Evolutionary conservation across 1,140 invertebrate genomes (phyloP), one percentile per base, ranked within the genome.

Genomic region (Tetramorium alpestre): DNA sequence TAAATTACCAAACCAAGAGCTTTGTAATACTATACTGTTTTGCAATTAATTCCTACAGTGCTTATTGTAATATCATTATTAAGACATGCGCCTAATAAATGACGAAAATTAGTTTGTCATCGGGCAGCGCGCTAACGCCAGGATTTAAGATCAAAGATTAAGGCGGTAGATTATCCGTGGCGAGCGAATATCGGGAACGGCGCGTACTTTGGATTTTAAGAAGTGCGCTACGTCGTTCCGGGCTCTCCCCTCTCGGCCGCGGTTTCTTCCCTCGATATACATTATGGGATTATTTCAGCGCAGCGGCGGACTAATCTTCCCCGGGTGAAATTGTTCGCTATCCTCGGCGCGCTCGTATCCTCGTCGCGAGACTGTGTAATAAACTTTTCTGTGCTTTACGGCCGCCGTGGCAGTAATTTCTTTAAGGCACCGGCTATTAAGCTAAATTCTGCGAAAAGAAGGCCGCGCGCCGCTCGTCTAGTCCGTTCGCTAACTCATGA

Each of bases 241-340:
- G 64, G 56, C 41, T 86, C 72, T 90, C 85, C 77, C 85, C 77
- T 33, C 38, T 41, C 80, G 81, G 77, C 11, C 80, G 44, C 62
- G 70, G 58, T 86, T 87, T 69, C 60, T 44, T 75, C 70, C 47
- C 44, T 38, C 58, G 67, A 62, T 87, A 88, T 80, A 77, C 78
- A 80, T 90, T 90, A 90, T 75, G 73, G 73, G 86, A 76, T 90
- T 90, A 90, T 90, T 88, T 88, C 67, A 86, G 58, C 75, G 47
- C 51, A 73, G 44, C 75, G 86, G 54, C 41, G 81, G 64, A 86
- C 81, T 90, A 91, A 91, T 91, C 89, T 88, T 88, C 80, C 72
- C 72, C 64, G 44, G 69, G 86, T n/a, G 47, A 88, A 90, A 90
- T 91, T 90, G 82, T 88, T 84, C 64, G 64, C 58, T 65, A 87